phyloP scores from a whole-genome alignment of 2,888 invertebrate genomes.

The Drosophila yooni region DNA sequence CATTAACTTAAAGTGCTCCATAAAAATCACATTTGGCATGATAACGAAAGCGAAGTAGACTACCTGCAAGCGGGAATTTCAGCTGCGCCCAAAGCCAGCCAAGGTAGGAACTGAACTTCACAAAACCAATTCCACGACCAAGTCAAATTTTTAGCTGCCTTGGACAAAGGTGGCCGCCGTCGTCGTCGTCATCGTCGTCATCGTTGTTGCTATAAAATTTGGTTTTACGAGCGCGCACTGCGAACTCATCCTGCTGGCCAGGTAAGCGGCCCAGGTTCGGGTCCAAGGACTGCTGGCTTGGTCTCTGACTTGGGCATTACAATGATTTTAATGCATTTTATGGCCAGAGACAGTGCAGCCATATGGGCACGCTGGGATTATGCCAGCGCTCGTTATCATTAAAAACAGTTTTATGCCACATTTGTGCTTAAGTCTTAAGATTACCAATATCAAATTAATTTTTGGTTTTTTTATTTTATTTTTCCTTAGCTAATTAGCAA shows the following conservation, averaged over 20 bases:
- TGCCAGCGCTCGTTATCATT: slow-evolving; percentile 49
- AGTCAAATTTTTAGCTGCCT: slow-evolving; percentile 9
- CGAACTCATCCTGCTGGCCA: slow-evolving; percentile 55
- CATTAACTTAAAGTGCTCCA: slow-evolving; percentile 74
- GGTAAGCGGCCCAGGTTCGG: slow-evolving; percentile 57
- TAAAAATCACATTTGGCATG: slow-evolving; percentile 77
- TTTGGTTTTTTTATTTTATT: slow-evolving; percentile 10
- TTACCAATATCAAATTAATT: slow-evolving; percentile 53
- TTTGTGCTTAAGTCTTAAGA: slow-evolving; percentile 49
- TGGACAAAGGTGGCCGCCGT: slow-evolving; percentile 24
- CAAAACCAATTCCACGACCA: slow-evolving; percentile 27
- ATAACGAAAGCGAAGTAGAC: slow-evolving; percentile 49
- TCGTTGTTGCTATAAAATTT: slow-evolving; percentile 67
- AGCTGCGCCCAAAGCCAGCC: slow-evolving; percentile 48
- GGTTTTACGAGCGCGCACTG: slow-evolving; percentile 68
- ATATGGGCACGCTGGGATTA: slow-evolving; percentile 70
- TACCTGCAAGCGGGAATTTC: slow-evolving; percentile 30
- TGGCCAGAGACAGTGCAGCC: slow-evolving; percentile 69
- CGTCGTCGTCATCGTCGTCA: slow-evolving; percentile 8
- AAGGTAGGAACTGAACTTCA: slow-evolving; percentile 12
- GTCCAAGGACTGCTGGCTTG: slow-evolving; percentile 22
- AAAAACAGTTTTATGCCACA: slow-evolving; percentile 63
- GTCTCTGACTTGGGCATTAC: slow-evolving; percentile 73
- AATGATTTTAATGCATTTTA: slow-evolving; percentile 79
- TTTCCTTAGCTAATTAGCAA: slow-evolving; percentile 50